These are phyloP conservation scores for Hypolimnas misippus DNA, from an alignment of 2,888 invertebrate species.

Conservation along the genomic window DNA sequence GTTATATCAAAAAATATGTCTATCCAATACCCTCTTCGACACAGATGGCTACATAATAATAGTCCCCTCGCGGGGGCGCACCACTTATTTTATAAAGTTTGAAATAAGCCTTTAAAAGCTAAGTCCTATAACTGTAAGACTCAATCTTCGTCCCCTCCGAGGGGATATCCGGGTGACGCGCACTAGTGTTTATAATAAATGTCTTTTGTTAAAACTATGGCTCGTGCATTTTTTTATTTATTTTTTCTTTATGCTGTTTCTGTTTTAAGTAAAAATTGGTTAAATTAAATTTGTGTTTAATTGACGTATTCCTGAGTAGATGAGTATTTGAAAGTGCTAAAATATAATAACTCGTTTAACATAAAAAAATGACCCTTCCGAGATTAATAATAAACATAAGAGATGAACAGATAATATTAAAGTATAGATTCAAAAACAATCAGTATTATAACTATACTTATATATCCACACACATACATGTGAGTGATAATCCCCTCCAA, in stretches of 20 bases:
- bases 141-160: conserved; percentile 17
- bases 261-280: neutral
- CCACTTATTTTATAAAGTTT: conserved; percentile 82
- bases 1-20: conserved; percentile 83
- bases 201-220: conserved; percentile 19
- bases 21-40: conserved; percentile 75
- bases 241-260: neutral
- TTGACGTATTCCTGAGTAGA: too few relatives aligned
- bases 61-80: conserved; percentile 71
- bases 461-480: too few relatives aligned
- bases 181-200: conserved; percentile 16
- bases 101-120: conserved; percentile 82
- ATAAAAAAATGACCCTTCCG: too few relatives aligned
- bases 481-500: too few relatives aligned
- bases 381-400: too few relatives aligned
- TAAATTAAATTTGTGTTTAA: too few relatives aligned
- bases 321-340: too few relatives aligned
- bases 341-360: too few relatives aligned
- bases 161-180: conserved; percentile 14
- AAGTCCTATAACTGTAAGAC: conserved; percentile 43
- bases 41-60: conserved; percentile 83
- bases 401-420: too few relatives aligned
- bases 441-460: too few relatives aligned
- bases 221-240: neutral
- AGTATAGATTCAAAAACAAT: too few relatives aligned